Percentiles rank a stretch among this genome's conserved stretches.
phyloP scores from a whole-genome alignment of 2,113 vertebrate genomes.

The Phocoena phocoena region DNA sequence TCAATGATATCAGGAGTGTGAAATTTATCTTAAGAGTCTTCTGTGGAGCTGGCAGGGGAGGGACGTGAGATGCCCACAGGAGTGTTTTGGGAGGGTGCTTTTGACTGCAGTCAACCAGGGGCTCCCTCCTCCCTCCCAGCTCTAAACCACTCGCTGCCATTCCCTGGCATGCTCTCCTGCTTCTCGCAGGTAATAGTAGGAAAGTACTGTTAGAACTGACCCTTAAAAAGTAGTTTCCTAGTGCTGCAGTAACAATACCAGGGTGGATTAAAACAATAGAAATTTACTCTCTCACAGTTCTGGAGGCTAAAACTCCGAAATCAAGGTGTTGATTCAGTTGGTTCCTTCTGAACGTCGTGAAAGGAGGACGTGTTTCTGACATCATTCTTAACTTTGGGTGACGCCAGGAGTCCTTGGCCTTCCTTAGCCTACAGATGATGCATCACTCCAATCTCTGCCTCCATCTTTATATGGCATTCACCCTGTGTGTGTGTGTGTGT shows the following conservation, averaged over 20 bases:
- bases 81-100: not conserved
- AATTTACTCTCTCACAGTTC: not conserved
- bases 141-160: not conserved
- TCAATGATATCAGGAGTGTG: not conserved
- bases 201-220: not conserved
- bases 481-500: not conserved
- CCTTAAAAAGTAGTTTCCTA: not conserved
- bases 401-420: not conserved
- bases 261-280: not conserved
- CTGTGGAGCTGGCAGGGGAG: not conserved
- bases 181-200: not conserved
- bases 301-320: not conserved
- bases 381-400: not conserved
- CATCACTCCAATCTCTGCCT: not conserved
- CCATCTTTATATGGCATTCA: not conserved
- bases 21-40: not conserved
- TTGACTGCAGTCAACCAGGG: not conserved
- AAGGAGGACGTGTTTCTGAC: not conserved
- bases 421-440: not conserved
- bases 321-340: not conserved
- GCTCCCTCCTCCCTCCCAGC: not conserved
- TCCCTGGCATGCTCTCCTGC: not conserved
- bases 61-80: not conserved
- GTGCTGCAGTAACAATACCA: not conserved
- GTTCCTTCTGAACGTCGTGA: not conserved